phyloP scores from a whole-genome alignment of 1,140 invertebrate genomes.

The Parapsyche elsis region DNA sequence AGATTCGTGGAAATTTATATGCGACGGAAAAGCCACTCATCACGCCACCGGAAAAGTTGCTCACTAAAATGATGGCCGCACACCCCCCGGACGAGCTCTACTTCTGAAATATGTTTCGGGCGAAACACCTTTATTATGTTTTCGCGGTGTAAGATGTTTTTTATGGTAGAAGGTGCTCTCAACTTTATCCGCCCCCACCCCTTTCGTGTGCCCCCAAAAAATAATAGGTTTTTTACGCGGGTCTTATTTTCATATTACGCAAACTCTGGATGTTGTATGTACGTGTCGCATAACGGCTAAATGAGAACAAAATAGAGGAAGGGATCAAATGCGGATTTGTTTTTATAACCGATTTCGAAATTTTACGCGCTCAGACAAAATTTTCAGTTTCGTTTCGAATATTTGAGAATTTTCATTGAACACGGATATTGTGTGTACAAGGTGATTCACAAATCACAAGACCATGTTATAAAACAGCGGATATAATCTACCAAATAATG shows the following conservation, averaged over 20 bases:
- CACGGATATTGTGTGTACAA: too few relatives aligned
- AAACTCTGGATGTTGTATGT: neutral
- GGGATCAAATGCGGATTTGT: conserved; percentile 2
- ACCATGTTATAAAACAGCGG: too few relatives aligned
- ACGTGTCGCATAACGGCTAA: neutral
- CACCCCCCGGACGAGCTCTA: neutral
- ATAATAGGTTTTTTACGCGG: conserved; percentile 31
- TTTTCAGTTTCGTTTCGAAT: too few relatives aligned
- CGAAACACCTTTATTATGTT: conserved; percentile 37
- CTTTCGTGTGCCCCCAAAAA: neutral
- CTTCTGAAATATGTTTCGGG: conserved; percentile 30
- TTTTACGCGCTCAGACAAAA: neutral
- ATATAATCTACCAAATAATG: too few relatives aligned
- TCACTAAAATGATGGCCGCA: conserved; percentile 9
- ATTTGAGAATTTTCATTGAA: too few relatives aligned
- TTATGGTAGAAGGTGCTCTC: conserved; percentile 12
- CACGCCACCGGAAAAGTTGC: conserved; percentile 4
- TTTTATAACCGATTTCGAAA: neutral
- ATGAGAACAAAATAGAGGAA: neutral
- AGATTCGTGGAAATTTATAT: too few relatives aligned
- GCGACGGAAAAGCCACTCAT: conserved; percentile 25
- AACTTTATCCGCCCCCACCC: neutral
- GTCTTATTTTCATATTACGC: conserved; percentile 26
- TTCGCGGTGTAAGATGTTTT: conserved; percentile 22
- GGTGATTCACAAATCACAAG: too few relatives aligned